A percentile compares a stretch with the other conserved stretches of the same genome.
These are phyloP conservation scores for Alca torda DNA, from an alignment of 2,797 vertebrate genomes.

Conservation along the genomic window DNA sequence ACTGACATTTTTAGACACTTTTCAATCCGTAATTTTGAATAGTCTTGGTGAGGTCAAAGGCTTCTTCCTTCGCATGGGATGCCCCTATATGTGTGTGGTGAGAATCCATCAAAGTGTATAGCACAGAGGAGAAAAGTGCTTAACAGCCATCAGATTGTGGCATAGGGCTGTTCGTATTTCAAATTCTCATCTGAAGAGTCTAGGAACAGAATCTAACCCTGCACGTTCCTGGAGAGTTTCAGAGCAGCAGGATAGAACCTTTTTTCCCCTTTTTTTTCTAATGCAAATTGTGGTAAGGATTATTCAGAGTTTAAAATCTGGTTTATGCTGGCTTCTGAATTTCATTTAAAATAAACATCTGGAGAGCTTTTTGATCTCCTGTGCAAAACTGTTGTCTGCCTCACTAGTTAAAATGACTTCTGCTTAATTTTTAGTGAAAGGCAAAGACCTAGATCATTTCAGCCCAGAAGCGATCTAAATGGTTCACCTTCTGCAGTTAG, in stretches of 20 bases:
- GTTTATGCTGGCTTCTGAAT: constrained; percentile 47
- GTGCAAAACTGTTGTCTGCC: not conserved
- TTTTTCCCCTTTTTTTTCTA: constrained; percentile 4
- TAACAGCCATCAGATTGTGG: not conserved
- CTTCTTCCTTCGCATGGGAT: not conserved
- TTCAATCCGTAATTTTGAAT: not conserved
- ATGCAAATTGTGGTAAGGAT: constrained; percentile 30
- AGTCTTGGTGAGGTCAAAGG: not conserved
- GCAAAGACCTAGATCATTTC: not conserved
- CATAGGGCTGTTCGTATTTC: not conserved
- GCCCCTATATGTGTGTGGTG: not conserved
- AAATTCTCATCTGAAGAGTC: not conserved
- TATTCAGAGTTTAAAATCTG: constrained; percentile 56
- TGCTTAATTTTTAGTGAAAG: constrained; percentile 34
- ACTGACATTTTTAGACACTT: not conserved
- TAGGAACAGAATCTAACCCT: not conserved
- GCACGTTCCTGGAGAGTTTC: constrained; percentile 6
- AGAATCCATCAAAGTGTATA: not conserved
- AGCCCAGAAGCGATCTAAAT: not conserved
- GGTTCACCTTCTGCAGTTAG: not conserved
- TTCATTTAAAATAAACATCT: constrained; percentile 61
- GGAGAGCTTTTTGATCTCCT: constrained; percentile 56
- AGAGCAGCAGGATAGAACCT: not conserved
- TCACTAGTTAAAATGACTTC: constrained; percentile 10
- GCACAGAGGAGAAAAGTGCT: not conserved